Evolutionary conservation across 2,888 invertebrate genomes (phyloP).

Genomic region (Agrochola macilenta): DNA sequence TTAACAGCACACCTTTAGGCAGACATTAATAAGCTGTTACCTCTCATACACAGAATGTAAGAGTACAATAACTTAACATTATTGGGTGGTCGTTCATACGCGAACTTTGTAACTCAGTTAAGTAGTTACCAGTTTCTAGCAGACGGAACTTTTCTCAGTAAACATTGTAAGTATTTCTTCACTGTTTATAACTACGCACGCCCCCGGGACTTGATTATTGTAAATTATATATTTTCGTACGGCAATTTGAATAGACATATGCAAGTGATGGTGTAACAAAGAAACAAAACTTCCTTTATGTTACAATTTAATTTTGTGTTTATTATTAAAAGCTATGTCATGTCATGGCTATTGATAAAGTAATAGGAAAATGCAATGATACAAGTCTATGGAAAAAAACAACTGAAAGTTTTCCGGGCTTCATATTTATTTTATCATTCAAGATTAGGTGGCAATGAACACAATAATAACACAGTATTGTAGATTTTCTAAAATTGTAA

Average conservation of each 20-base stretch:
- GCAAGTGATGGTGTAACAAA: conserved; percentile 4
- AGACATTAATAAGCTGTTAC: conserved; percentile 51
- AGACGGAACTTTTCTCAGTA: conserved; percentile 67
- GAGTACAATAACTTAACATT: conserved; percentile 64
- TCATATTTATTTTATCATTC: background rate
- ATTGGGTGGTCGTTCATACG: conserved; percentile 61
- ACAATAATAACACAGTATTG: background rate
- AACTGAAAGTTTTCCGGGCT: background rate
- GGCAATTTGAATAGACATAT: conserved; percentile 17
- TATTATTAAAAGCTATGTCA: background rate
- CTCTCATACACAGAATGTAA: conserved; percentile 45
- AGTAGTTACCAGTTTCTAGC: conserved; percentile 61
- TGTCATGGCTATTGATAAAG: background rate
- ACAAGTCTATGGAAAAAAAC: background rate
- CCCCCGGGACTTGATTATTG: background rate
- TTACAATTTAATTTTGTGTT: background rate
- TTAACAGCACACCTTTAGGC: conserved; percentile 36
- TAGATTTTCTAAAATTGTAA: background rate
- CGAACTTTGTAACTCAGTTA: conserved; percentile 66
- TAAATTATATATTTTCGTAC: conserved; percentile 11
- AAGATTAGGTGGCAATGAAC: background rate
- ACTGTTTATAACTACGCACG: conserved; percentile 26
- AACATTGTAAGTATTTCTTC: conserved; percentile 63
- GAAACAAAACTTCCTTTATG: background rate
- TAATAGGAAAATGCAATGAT: background rate